A percentile compares a stretch with the other conserved stretches of the same genome.
These are phyloP conservation scores for Haliaeetus leucogaster DNA, from an alignment of 2,113 vertebrate species.

Conservation along the genomic window DNA sequence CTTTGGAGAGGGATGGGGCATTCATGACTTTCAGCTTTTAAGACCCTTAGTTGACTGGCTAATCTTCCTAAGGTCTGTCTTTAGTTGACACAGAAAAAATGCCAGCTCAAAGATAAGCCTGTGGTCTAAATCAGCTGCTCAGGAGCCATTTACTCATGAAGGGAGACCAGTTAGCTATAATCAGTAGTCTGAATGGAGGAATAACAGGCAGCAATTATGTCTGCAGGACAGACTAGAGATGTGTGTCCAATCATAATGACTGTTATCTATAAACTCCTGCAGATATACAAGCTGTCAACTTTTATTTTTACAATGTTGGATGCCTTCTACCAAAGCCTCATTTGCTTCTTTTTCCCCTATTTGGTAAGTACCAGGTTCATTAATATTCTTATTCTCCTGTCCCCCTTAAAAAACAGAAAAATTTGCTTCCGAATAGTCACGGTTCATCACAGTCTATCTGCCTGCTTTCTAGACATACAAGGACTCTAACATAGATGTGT, in stretches of 20 bases:
- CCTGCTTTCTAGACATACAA: conserved; percentile 75
- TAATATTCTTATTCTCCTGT: neutral
- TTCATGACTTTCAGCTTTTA: neutral
- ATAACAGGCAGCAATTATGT: neutral
- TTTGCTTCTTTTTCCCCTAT: conserved; percentile 92
- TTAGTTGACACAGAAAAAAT: neutral
- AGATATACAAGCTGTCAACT: conserved; percentile 82
- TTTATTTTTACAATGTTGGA: conserved; percentile 88
- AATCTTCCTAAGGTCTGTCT: neutral
- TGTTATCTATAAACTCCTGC: conserved; percentile 14
- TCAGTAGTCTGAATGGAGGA: neutral
- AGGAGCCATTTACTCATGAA: neutral
- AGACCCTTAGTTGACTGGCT: neutral
- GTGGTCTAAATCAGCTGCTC: neutral
- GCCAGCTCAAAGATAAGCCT: neutral
- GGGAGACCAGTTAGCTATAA: neutral
- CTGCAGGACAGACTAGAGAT: neutral
- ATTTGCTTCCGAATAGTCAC: neutral
- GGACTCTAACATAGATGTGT: conserved; percentile 84
- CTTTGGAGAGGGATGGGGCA: too few species aligned
- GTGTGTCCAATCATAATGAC: neutral
- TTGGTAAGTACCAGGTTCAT: conserved; percentile 75
- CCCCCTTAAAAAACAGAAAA: neutral
- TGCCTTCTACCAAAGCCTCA: conserved; percentile 92
- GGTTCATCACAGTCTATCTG: neutral